Conservation (phyloP, 1,140 invertebrate species). For the Zaprionus nigranus region DNA sequence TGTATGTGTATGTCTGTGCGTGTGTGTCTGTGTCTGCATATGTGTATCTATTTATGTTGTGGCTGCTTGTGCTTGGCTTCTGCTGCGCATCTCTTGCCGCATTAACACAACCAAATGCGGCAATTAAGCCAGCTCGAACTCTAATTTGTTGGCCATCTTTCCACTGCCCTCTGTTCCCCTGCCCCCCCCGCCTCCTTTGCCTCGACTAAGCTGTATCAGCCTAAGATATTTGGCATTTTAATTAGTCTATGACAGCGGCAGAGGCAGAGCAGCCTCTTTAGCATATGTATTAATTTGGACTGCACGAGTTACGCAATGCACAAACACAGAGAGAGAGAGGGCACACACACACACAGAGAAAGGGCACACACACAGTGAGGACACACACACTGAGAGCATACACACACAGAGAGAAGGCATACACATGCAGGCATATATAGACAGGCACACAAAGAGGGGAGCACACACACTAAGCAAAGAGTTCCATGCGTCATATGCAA, state of each 20-base stretch:
- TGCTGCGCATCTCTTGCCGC: conserved; percentile 28
- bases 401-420: no score
- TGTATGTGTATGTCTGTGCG: background rate
- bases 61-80: conserved; percentile 17
- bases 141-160: conserved; percentile 25
- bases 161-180: no score
- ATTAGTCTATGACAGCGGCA: conserved; percentile 35
- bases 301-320: conserved; percentile 36
- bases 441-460: no score
- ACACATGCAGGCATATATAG: background rate
- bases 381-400: no score
- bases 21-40: background rate
- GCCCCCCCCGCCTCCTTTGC: background rate
- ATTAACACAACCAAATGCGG: conserved; percentile 37
- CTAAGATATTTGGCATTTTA: conserved; percentile 29
- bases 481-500: conserved; percentile 13
- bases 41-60: conserved; percentile 5
- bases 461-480: no score
- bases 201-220: background rate
- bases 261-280: conserved; percentile 22
- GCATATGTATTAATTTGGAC: conserved; percentile 42
- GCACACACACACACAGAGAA: no score
- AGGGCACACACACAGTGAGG: no score
- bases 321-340: background rate
- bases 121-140: conserved; percentile 31